A percentile compares a stretch with the other conserved stretches of the same genome.
Evolutionary conservation across 2,113 vertebrate genomes (phyloP).

Genomic region (Alosa alosa): DNA sequence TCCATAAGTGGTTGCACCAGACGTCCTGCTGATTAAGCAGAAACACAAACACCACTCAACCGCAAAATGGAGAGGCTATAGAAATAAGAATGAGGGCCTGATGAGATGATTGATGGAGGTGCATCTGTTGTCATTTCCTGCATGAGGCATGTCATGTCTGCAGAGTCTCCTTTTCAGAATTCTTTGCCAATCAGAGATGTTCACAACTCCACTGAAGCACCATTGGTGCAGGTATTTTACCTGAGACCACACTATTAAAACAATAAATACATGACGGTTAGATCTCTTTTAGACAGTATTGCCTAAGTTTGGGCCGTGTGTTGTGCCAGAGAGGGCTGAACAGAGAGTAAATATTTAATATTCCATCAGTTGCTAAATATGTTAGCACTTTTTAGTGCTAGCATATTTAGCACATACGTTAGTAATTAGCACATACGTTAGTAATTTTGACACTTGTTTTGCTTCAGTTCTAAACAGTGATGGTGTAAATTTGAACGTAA

Average conservation of each 20-base stretch:
- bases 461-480: neutral
- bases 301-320: neutral
- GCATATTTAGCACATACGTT: too few relatives aligned
- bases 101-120: neutral
- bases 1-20: slow-evolving; percentile 35
- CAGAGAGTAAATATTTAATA: neutral
- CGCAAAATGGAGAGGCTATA: neutral
- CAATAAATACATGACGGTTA: neutral
- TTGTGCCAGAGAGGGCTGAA: neutral
- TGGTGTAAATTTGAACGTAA: neutral
- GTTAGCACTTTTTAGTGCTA: neutral
- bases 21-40: neutral
- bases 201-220: too few relatives aligned
- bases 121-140: neutral
- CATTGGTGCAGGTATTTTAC: neutral
- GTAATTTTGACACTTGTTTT: neutral
- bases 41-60: neutral
- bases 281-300: neutral
- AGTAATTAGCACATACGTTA: too few relatives aligned
- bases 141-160: neutral
- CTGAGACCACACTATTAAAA: neutral
- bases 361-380: neutral
- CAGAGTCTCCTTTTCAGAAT: neutral
- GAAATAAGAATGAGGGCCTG: neutral
- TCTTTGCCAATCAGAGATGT: neutral